Conservation (phyloP, 2,888 invertebrate genomes). For the Neoaliturus tenellus region DNA sequence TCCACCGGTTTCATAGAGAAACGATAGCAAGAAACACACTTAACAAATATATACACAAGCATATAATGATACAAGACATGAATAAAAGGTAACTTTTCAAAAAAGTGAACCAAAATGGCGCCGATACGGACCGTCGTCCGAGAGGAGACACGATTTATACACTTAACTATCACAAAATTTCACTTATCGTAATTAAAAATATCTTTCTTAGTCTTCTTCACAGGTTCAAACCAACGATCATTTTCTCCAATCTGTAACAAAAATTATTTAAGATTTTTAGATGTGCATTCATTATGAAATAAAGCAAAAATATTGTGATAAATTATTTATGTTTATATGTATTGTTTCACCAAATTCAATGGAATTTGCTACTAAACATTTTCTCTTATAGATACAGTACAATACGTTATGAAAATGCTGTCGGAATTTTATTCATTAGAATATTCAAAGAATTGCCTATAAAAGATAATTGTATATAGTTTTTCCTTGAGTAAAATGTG, state of each 20-base stretch:
- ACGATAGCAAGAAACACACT: neutral
- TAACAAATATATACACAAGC: slow-evolving; percentile 43
- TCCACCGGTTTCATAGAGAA: neutral
- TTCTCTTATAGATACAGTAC: too few relatives aligned
- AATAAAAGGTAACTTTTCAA: slow-evolving; percentile 46
- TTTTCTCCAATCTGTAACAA: neutral
- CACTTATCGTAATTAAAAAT: slow-evolving; percentile 42
- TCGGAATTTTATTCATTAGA: too few relatives aligned
- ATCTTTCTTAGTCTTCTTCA: slow-evolving; percentile 44
- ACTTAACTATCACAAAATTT: slow-evolving; percentile 51
- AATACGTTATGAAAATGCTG: too few relatives aligned
- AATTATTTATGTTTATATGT: too few relatives aligned
- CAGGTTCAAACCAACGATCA: neutral
- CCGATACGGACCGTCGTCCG: neutral
- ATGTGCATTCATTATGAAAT: too few relatives aligned
- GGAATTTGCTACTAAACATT: too few relatives aligned
- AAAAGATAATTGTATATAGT: too few relatives aligned
- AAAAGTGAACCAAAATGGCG: slow-evolving; percentile 50
- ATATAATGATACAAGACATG: neutral
- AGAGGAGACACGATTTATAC: slow-evolving; percentile 18
- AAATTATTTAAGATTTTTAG: neutral
- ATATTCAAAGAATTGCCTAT: too few relatives aligned
- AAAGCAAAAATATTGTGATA: too few relatives aligned
- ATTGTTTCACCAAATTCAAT: too few relatives aligned
- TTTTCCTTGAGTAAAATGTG: too few relatives aligned